Evolutionary conservation across 2,888 invertebrate species (phyloP).

Genomic region (Megalurothrips usitatus): DNA sequence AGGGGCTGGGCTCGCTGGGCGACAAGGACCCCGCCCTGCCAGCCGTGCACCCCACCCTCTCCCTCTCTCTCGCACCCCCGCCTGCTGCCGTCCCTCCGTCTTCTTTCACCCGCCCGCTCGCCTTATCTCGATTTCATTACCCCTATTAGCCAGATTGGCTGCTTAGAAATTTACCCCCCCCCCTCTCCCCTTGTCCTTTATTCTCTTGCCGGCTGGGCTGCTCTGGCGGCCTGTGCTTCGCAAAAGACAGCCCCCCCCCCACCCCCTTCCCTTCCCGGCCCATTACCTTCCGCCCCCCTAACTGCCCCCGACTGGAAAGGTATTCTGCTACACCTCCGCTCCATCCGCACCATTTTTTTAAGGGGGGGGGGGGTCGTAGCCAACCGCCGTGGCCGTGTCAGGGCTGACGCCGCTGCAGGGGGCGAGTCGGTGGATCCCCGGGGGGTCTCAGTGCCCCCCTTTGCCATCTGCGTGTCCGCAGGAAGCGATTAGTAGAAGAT

Average conservation of each 20-base stretch:
- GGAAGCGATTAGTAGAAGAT: conserved; percentile 5
- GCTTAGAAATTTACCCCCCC: conserved; percentile 10
- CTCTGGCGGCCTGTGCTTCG: not conserved
- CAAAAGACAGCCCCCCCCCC: not conserved
- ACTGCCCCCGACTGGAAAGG: not conserved
- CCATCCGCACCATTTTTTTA: not conserved
- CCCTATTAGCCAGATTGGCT: conserved; percentile 24
- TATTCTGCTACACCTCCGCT: not conserved
- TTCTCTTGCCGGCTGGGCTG: not conserved
- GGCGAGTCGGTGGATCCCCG: no score
- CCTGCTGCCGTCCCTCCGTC: not conserved
- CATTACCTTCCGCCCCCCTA: not conserved
- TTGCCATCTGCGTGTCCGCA: not conserved
- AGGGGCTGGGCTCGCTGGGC: no score
- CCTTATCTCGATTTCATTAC: conserved; percentile 19
- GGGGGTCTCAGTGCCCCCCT: not conserved
- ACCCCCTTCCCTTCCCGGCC: not conserved
- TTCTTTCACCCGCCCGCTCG: not conserved
- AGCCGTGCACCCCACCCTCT: not conserved
- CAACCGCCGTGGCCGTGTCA: not conserved
- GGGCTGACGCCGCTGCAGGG: not conserved
- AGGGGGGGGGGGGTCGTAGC: not conserved
- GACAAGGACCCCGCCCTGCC: no score
- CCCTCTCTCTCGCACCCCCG: not conserved
- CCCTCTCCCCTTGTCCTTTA: not conserved